Evolutionary conservation across 2,797 vertebrate species (phyloP).

Genomic region (Acanthurus tractus): DNA sequence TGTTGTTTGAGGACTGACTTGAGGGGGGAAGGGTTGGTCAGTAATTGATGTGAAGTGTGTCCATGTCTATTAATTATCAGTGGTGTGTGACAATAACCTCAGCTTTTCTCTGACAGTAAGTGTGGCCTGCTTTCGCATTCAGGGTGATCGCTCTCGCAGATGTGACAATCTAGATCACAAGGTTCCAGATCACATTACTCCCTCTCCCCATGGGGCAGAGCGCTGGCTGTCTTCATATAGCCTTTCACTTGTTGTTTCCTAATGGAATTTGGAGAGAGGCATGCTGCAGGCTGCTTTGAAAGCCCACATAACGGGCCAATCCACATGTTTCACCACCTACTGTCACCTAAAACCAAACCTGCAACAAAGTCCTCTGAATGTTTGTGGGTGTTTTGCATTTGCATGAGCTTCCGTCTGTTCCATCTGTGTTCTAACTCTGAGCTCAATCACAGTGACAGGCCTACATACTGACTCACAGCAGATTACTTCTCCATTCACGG

Average conservation of each 20-base stretch:
- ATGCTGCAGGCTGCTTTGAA: slow-evolving; percentile 41
- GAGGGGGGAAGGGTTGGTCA: background rate
- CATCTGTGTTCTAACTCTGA: background rate
- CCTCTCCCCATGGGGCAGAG: slow-evolving; percentile 44
- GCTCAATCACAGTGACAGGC: slow-evolving; percentile 5
- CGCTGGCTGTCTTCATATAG: slow-evolving; percentile 50
- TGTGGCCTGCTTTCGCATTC: slow-evolving; percentile 35
- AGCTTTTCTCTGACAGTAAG: slow-evolving; percentile 23
- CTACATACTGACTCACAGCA: slow-evolving; percentile 22
- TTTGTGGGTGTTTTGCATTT: background rate
- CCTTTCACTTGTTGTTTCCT: slow-evolving; percentile 53
- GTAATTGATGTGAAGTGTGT: slow-evolving; percentile 36
- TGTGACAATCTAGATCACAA: slow-evolving; percentile 71
- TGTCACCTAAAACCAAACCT: slow-evolving; percentile 30
- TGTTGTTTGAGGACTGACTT: slow-evolving; percentile 37
- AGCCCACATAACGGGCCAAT: slow-evolving; percentile 49
- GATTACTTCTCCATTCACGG: slow-evolving; percentile 21
- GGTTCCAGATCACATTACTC: slow-evolving; percentile 56
- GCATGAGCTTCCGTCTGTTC: slow-evolving; percentile 19
- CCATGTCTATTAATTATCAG: slow-evolving; percentile 72
- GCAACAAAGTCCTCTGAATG: slow-evolving; percentile 3
- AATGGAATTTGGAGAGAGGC: slow-evolving; percentile 57
- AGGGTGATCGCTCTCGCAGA: slow-evolving; percentile 63
- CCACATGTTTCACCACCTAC: slow-evolving; percentile 45
- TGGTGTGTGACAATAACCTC: slow-evolving; percentile 60